Conservation (phyloP, 2,888 invertebrate genomes). For the Gisinianus flammeolus region DNA sequence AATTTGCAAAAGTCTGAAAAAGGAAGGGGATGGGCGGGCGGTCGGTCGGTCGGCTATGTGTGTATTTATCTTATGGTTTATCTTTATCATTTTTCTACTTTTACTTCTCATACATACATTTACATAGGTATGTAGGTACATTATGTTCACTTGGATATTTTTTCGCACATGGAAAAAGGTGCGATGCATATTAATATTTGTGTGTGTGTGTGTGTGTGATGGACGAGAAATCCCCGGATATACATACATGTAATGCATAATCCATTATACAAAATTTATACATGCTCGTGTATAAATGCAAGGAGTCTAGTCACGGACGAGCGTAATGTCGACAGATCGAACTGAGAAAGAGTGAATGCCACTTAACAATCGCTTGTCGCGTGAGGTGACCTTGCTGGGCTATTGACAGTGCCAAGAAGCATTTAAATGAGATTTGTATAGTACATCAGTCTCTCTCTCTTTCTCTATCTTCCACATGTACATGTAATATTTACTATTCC, state of each 20-base stretch:
- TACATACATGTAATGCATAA: no score
- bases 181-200: no score
- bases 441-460: not conserved
- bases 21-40: no score
- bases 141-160: not conserved
- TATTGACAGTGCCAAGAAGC: slow-evolving; percentile 52
- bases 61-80: no score
- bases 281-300: not conserved
- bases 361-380: slow-evolving; percentile 22
- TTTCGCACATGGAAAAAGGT: slow-evolving; percentile 12
- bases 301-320: not conserved
- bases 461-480: not conserved
- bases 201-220: no score
- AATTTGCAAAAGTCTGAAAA: no score
- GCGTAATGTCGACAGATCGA: not conserved
- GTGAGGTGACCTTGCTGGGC: slow-evolving; percentile 57
- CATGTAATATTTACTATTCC: not conserved
- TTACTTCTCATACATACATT: no score
- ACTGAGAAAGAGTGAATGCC: slow-evolving; percentile 24
- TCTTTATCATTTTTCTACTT: no score
- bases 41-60: not conserved
- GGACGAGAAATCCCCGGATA: no score
- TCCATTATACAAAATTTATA: not conserved
- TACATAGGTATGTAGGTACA: no score
- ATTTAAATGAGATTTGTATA: not conserved